A percentile compares a stretch with the other conserved stretches of the same genome.
Evolutionary conservation across 2,888 invertebrate species (phyloP).

Genomic region (Amblyjoppa fuscipennis): DNA sequence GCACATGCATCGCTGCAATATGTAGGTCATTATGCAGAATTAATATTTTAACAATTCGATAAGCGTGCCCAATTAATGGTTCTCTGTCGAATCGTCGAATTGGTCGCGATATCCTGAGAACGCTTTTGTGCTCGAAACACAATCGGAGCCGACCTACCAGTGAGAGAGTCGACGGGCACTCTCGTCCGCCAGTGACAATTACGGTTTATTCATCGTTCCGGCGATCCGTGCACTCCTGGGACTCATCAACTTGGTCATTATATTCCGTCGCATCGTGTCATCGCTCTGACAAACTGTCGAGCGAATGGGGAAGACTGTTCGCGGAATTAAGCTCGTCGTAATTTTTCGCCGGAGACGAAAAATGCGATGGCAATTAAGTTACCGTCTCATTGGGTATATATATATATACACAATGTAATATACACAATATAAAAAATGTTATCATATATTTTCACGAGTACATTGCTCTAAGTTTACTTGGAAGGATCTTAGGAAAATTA

Average conservation of each 20-base stretch:
- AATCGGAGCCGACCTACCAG: neutral
- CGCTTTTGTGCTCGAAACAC: constrained; percentile 1
- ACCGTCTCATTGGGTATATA: neutral
- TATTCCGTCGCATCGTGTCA: constrained; percentile 23
- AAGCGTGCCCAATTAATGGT: constrained; percentile 8
- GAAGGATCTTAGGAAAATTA: too few relatives aligned
- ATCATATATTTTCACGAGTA: too few relatives aligned
- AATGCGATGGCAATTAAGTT: neutral
- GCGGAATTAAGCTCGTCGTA: neutral
- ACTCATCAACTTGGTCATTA: constrained; percentile 31
- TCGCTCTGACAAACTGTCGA: neutral
- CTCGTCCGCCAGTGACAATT: neutral
- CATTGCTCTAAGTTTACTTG: too few relatives aligned
- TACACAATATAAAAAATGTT: too few relatives aligned
- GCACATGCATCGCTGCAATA: neutral
- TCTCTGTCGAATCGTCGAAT: neutral
- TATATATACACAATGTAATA: too few relatives aligned
- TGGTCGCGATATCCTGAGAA: neutral
- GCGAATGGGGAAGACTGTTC: neutral
- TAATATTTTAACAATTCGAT: constrained; percentile 17
- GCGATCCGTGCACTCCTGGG: neutral
- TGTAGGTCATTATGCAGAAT: neutral
- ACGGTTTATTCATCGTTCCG: neutral
- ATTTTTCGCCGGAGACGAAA: neutral
- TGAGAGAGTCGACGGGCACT: neutral